Base-by-base conservation (phyloP, 2,888 invertebrate genomes). In the Cotesia congregata region DNA sequence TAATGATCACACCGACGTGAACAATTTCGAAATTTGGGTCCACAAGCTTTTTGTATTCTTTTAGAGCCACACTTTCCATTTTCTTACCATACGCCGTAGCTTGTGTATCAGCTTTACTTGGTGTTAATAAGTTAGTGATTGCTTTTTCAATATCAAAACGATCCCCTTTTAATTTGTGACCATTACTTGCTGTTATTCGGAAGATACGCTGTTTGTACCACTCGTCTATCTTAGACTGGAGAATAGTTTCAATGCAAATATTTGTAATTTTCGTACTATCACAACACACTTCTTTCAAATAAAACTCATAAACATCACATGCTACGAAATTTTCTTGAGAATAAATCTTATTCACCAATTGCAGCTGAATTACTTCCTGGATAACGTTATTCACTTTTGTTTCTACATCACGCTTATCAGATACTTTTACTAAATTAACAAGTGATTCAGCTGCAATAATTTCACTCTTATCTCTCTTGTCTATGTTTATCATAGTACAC, bases 371-470 rank as follows among this genome's bases (percentile, higher is more conserved):
- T 4, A 30, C 30, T 30, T 30, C 30, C 30, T 30, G 30, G 30
- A 30, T 30, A 30, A 30, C 30, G 30, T 30, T 30, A 30, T 30
- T 30, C 30, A 30, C 30, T 3, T 30, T 30, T 30, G 30, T 3
- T 30, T 30, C 30, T 30, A 30, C 4, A 30, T 59, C 12, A 59
- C n/a, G 60, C 60, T 59, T 12, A 9, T 59, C n/a, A 12, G 2
- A 5, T n/a, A n/a, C 12, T 59, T 59, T 59, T 59, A 59, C 60
- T 59, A 9, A 59, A 59, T 2, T 5, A 59, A 59, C 60, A 12
- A 59, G 60, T 59, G 60, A 59, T 59, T 59, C 60, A 59, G 60
- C 60, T 12, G 60, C 60, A 59, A 59, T 59, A 9, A 59, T 9
- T 59, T 59, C 60, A 59, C 4, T 59, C n/a, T 9, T 3, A 59